These are phyloP conservation scores for Drosophila paramelanica DNA, from an alignment of 2,888 invertebrate genomes.

Conservation along the genomic window DNA sequence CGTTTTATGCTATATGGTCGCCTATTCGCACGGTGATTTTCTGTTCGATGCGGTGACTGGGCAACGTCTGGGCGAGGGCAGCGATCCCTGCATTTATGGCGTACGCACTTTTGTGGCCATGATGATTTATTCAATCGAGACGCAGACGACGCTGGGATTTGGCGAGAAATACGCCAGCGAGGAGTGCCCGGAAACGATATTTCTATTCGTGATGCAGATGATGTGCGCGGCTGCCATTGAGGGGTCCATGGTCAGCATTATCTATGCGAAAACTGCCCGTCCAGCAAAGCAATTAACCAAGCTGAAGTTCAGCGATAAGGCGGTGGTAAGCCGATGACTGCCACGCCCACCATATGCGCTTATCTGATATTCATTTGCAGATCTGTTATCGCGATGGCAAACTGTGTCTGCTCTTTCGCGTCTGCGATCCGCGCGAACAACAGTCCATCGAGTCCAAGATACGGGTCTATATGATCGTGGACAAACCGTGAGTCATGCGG, in stretches of 20 bases:
- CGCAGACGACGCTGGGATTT: conserved; percentile 94
- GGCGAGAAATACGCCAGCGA: conserved; percentile 92
- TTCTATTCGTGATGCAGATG: conserved; percentile 92
- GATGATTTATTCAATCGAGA: conserved; percentile 94
- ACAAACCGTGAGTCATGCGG: conserved; percentile 75
- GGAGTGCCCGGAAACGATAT: conserved; percentile 91
- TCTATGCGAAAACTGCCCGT: conserved; percentile 92
- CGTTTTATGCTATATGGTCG: conserved; percentile 91
- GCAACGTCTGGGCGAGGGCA: conserved; percentile 84
- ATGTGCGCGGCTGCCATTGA: conserved; percentile 87
- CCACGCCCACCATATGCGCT: neutral
- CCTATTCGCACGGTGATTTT: conserved; percentile 92
- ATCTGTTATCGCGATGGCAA: conserved; percentile 92
- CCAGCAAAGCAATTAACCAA: conserved; percentile 91
- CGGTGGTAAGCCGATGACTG: conserved; percentile 86
- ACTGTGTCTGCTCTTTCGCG: conserved; percentile 91
- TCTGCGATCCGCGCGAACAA: conserved; percentile 91
- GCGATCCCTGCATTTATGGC: conserved; percentile 86
- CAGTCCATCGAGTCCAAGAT: conserved; percentile 93
- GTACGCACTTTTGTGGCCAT: conserved; percentile 88
- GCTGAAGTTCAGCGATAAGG: conserved; percentile 92
- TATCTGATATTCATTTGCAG: conserved; percentile 80
- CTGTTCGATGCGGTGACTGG: conserved; percentile 86
- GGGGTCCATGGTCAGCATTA: conserved; percentile 87
- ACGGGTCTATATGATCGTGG: conserved; percentile 86